Conservation (phyloP, 2,113 vertebrate species). For the Rana temporaria region DNA sequence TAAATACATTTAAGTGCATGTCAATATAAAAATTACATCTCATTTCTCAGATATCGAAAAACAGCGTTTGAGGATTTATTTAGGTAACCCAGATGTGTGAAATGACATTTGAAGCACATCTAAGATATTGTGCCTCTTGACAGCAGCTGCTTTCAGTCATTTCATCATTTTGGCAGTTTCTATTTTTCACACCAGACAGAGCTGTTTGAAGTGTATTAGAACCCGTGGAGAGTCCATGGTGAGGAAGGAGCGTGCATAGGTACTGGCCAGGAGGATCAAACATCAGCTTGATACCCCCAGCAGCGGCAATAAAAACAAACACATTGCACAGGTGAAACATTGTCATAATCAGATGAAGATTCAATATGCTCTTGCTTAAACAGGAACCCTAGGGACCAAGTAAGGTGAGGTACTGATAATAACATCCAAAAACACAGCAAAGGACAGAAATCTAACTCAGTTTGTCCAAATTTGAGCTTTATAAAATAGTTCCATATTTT, state of each 20-base stretch:
- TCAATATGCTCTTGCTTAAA: too few species aligned
- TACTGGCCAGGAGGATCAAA: slow-evolving; percentile 12
- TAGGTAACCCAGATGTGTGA: slow-evolving; percentile 29
- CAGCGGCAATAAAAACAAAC: slow-evolving; percentile 11
- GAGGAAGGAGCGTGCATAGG: not conserved
- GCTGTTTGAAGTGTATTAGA: slow-evolving; percentile 30
- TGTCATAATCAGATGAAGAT: too few species aligned
- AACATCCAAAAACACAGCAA: too few species aligned
- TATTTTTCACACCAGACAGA: slow-evolving; percentile 27
- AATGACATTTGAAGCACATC: slow-evolving; percentile 4
- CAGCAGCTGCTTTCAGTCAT: not conserved
- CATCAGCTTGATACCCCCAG: not conserved
- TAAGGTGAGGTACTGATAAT: too few species aligned
- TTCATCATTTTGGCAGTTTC: slow-evolving; percentile 9
- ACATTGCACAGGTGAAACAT: not conserved
- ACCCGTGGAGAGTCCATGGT: slow-evolving; percentile 7
- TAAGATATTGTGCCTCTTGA: not conserved
- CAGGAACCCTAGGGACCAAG: too few species aligned
- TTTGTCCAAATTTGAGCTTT: too few species aligned
- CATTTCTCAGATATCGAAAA: not conserved
- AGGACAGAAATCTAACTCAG: too few species aligned
- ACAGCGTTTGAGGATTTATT: not conserved
- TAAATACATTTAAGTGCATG: too few species aligned
- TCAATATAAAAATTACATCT: too few species aligned
- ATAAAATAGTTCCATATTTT: too few species aligned